Conservation (phyloP, 2,113 vertebrate species). For the Carassius gibelio region DNA sequence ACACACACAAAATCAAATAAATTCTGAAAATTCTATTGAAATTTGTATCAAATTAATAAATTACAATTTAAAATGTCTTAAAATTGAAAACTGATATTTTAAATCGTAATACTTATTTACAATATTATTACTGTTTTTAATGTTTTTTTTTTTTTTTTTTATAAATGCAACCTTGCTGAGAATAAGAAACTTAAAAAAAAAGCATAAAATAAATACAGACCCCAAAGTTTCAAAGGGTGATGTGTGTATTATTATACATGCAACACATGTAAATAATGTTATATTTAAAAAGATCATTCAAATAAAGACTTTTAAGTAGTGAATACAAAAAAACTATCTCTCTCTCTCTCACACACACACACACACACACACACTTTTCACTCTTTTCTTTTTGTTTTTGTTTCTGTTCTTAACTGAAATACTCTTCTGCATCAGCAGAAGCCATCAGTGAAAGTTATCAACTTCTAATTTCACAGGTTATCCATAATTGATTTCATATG, state of each 20-base stretch:
- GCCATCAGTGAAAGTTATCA: constrained; percentile 7
- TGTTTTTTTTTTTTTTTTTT: background rate
- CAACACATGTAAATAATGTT: too few relatives aligned
- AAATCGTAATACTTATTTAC: too few relatives aligned
- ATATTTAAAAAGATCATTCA: too few relatives aligned
- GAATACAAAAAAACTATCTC: background rate
- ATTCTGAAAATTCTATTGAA: background rate
- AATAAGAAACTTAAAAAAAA: too few relatives aligned
- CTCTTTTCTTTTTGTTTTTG: background rate
- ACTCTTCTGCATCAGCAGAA: background rate
- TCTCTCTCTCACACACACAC: too few relatives aligned
- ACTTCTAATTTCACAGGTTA: constrained; percentile 11
- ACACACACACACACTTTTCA: background rate
- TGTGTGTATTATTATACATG: too few relatives aligned
- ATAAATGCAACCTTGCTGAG: background rate
- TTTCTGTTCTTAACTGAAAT: background rate
- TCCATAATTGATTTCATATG: constrained; percentile 31
- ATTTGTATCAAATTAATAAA: background rate
- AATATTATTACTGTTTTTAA: background rate
- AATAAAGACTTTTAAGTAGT: background rate
- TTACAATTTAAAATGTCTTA: background rate
- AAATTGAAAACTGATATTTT: too few relatives aligned
- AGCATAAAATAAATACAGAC: too few relatives aligned
- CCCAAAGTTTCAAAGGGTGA: background rate
- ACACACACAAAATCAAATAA: too few relatives aligned